phyloP scores from a whole-genome alignment of 2,888 invertebrate species.

The Craniophora ligustri region DNA sequence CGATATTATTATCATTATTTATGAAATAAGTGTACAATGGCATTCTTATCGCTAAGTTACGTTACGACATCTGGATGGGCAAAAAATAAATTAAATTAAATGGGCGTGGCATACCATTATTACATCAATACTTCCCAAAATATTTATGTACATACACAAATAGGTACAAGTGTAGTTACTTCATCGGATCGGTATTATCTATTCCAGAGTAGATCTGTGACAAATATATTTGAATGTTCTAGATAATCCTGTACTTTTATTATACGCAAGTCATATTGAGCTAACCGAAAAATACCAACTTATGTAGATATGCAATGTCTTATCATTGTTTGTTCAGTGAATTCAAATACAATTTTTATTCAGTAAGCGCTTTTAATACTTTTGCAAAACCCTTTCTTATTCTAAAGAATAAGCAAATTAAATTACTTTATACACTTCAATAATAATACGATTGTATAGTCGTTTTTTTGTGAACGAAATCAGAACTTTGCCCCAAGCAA shows the following conservation, averaged over 20 bases:
- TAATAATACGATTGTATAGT: conserved; percentile 19
- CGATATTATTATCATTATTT: too few relatives aligned
- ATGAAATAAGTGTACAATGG: too few relatives aligned
- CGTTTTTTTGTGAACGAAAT: conserved; percentile 20
- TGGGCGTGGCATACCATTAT: too few relatives aligned
- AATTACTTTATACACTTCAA: conserved; percentile 23
- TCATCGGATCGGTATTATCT: too few relatives aligned
- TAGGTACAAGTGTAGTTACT: too few relatives aligned
- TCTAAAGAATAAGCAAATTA: conserved; percentile 19
- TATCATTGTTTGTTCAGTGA: conserved; percentile 18
- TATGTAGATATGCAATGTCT: conserved; percentile 11
- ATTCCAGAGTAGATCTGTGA: too few relatives aligned
- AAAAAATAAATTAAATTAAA: too few relatives aligned
- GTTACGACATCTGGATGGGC: too few relatives aligned
- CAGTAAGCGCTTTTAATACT: neutral
- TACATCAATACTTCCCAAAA: too few relatives aligned
- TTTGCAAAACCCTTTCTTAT: conserved; percentile 9
- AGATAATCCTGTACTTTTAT: neutral
- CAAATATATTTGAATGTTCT: neutral
- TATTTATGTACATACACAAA: too few relatives aligned
- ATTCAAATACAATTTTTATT: conserved; percentile 26
- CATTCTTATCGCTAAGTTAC: too few relatives aligned
- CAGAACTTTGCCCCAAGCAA: conserved; percentile 13
- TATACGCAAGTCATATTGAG: neutral
- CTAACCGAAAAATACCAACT: neutral